Evolutionary conservation across 2,113 vertebrate genomes (phyloP), one percentile per base, ranked within the genome.

Genomic region (Acinonyx jubatus): DNA sequence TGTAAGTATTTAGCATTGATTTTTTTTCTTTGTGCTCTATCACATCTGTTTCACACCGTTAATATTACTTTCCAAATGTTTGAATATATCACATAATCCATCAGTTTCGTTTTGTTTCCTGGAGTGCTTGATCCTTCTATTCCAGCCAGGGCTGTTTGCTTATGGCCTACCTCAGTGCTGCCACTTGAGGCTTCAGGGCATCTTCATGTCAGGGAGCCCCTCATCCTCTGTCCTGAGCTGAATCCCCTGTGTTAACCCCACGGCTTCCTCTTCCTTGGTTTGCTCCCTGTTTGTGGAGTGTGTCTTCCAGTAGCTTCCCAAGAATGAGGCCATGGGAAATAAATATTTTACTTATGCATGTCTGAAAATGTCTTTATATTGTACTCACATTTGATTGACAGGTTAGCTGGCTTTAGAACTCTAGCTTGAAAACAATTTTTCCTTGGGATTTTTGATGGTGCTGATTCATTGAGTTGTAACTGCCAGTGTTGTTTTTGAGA

Each of bases 361-460:
- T 93, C 93, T 97, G 88, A 84, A 90, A 92, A 95, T 85, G 61
- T 88, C 93, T 97, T 92, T 91, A 93, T 88, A 93, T 18, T 94
- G 7, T 2, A 50, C 63, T 94, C 31, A 55, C 25, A 84, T 81
- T 86, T 93, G 92, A 96, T 90, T 80, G 94, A 31, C 73, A 97
- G 48, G 73, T 83, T 74, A 85, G 38, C 48, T 93, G 82, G n/a
- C 78, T 86, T 79, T 83, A 91, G 85, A 91, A 27, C 65, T 94
- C 71, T 11, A 71, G 55, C n/a, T 48, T 94, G 95, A 85, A 88
- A 93, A 79, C 41, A 68, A 76, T 83, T 91, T 96, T 96, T 81
- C 61, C n/a, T 87, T 89, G 14, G 57, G 78, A 52, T 93, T 89
- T 89, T 88, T 83, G 36, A 91, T 95, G 86, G 78, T 85, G 12